Evolutionary conservation across 2,888 invertebrate genomes (phyloP), one percentile per base, ranked within the genome.

Genomic region (Cryptophagus acutangulus): DNA sequence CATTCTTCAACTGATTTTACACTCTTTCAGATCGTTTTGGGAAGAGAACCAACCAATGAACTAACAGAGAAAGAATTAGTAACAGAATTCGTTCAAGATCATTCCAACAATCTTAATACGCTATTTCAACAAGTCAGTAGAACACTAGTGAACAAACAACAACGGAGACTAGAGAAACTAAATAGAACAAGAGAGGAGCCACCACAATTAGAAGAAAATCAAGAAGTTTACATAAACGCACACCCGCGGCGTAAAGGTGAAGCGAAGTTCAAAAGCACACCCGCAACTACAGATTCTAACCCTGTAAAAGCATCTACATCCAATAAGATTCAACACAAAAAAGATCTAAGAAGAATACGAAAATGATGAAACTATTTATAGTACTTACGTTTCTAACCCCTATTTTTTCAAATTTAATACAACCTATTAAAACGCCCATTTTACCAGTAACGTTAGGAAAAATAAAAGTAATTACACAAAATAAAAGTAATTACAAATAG

Each of bases 1-100:
- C 31, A 31, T 31, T 31, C 14, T 8, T 31, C 31, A 15, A 31
- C 31, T 15, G 16, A 31, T n/a, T 15, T 31, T 31, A 15, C 14
- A 15, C 31, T 16, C 26, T 26, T 26, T 26, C 26, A 26, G 26
- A 13, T 26, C n/a, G n/a, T 26, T 3, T 13, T 26, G 5, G 26
- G 26, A 3, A 26, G 9, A 26, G 26, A 26, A 3, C 3, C 26
- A 6, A 8, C n/a, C 26, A 3, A 26, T 8, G 3, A n/a, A 26
- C 26, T 26, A 4, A 26, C 26, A 4, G 26, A 26, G 9, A 26
- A 26, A 26, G 26, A 26, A 6, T 3, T 26, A 3, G 26, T 26
- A 8, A 26, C 26, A n/a, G 26, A 26, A 6, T 26, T 26, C 12
- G 26, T 26, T 8, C n/a, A 3, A n/a, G 26, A 26, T 12, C 26